A percentile compares a stretch with the other conserved stretches of the same genome.
Evolutionary conservation across 37 sponge, comb jelly and placozoan genomes (phyloP).

Genomic region (Haliclona indistincta): DNA sequence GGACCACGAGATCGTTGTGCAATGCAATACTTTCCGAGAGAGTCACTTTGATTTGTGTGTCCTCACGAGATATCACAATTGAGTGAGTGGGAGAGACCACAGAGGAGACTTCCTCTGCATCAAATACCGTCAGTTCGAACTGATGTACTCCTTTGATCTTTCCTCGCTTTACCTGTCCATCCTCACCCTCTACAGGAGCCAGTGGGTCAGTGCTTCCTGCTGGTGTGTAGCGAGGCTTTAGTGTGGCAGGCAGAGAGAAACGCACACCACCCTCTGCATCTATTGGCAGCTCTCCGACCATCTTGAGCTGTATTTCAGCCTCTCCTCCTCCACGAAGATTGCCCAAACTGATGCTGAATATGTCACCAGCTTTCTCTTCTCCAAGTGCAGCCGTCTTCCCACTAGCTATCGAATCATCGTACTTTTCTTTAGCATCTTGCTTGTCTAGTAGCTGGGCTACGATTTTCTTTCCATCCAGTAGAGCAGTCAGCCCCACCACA

Average conservation of each 20-base stretch:
- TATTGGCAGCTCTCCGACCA: conserved; percentile 29
- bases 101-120: conserved; percentile 17
- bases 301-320: conserved; percentile 34
- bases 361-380: conserved; percentile 40
- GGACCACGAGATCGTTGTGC: conserved; percentile 45
- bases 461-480: conserved; percentile 45
- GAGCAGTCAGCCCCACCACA: conserved; percentile 35
- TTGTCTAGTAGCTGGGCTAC: conserved; percentile 55
- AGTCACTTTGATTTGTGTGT: background rate
- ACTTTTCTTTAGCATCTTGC: conserved; percentile 42
- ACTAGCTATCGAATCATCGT: conserved; percentile 52
- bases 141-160: conserved; percentile 32
- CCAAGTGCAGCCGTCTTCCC: conserved; percentile 41
- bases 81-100: conserved; percentile 53
- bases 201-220: conserved; percentile 8
- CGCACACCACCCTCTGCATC: conserved; percentile 54
- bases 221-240: conserved; percentile 67
- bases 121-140: conserved; percentile 31
- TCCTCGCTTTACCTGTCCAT: background rate
- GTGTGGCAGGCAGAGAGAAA: conserved; percentile 52
- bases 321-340: conserved; percentile 48
- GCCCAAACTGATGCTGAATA: conserved; percentile 39
- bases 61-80: background rate
- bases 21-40: conserved; percentile 26
- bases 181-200: background rate